Conservation (phyloP, 2,113 vertebrate genomes). For the Rhinogobius similis region DNA sequence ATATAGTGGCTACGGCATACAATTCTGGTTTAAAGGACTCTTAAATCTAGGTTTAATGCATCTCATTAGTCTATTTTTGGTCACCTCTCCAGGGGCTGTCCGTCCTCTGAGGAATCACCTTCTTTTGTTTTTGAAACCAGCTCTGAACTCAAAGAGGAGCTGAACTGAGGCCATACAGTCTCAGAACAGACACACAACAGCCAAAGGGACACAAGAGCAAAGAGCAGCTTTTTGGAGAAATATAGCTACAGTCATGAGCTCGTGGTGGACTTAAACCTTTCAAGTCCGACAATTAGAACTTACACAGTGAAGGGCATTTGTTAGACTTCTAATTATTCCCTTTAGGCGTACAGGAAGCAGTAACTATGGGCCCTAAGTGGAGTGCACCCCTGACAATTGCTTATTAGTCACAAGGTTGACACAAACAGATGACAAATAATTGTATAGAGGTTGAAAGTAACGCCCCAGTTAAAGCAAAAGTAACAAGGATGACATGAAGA, state of each 20-base stretch:
- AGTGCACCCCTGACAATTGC: background rate
- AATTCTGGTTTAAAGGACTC: constrained; percentile 34
- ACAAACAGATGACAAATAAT: background rate
- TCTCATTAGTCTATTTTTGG: constrained; percentile 40
- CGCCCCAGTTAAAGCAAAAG: background rate
- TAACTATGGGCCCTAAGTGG: background rate
- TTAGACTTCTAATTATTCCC: background rate
- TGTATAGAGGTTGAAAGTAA: background rate
- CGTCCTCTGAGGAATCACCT: constrained; percentile 34
- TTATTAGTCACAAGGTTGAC: background rate
- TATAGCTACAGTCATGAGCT: background rate
- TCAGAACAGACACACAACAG: constrained; percentile 9
- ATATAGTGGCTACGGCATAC: constrained; percentile 9
- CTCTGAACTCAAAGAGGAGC: constrained; percentile 11
- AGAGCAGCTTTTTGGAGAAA: constrained; percentile 7
- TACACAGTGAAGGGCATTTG: background rate
- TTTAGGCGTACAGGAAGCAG: background rate
- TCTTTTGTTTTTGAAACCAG: constrained; percentile 13
- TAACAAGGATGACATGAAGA: background rate
- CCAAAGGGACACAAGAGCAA: constrained; percentile 14
- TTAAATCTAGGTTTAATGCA: constrained; percentile 28
- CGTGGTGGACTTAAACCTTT: background rate
- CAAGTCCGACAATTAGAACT: constrained; percentile 11
- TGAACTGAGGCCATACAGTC: constrained; percentile 11
- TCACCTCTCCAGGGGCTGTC: constrained; percentile 11